Evolutionary conservation across 2,888 invertebrate genomes (phyloP), one percentile per base, ranked within the genome.

Genomic region (Athalia cordata): DNA sequence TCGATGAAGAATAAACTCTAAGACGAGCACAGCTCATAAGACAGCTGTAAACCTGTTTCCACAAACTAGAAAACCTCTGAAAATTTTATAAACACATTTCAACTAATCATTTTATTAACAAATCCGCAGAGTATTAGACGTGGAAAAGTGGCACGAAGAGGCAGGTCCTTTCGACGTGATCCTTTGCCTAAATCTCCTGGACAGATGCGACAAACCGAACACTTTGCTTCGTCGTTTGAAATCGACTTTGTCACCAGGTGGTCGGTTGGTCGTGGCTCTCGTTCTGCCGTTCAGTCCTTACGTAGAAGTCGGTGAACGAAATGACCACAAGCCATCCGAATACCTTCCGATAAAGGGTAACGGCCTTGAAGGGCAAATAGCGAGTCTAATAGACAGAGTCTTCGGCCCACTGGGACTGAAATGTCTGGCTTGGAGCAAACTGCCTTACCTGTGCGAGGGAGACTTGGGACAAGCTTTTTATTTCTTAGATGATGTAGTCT

Each of bases 381-480:
- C 92, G 6, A 94, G 95, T 81, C 93, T 98, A 84, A 91, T 94
- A 45, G 88, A 91, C 57, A 88, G 93, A 79, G 93, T 95, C 5
- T 92, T 95, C 70, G 88, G 90, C 47, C 94, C 94, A 0, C 90
- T 93, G 72, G 95, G 95, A 4, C 96, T 97, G 89, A 92, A 93
- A 78, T 93, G 99, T 61, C 92, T 95, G 67, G 92, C 94, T 5
- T 99, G 98, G 97, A 94, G 97, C 9, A 94, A 97, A 85, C 94
- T 98, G 62, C 99, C 99, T 0, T 99, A 99, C 89, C 92, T 99
- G 59, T 99, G 99, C 91, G 99, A 99, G 91, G 99, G 99, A 0
- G 99, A 99, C 90, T 92, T 98, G 82, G 93, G 95, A 67, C 97
- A 96, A 90, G 95, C 96, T 0, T 97, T 95, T 91, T 98, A 98